phyloP scores from a whole-genome alignment of 2,797 vertebrate species.

The Strix occidentalis region DNA sequence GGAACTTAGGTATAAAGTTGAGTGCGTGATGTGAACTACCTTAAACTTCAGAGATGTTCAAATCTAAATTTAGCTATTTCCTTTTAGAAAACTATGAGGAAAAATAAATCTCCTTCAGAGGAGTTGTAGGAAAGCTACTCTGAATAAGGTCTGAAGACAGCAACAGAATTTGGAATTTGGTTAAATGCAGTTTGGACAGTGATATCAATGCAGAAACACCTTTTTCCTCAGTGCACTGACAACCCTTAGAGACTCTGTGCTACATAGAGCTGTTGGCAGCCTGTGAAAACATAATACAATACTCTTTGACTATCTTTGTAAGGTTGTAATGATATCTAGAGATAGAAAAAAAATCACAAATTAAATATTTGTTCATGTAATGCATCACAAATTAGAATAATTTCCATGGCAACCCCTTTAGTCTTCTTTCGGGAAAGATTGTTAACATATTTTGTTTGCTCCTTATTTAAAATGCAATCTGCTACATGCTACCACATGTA shows the following conservation, averaged over 20 bases:
- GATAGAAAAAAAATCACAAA: not conserved
- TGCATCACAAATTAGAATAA: conserved; percentile 51
- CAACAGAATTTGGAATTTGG: not conserved
- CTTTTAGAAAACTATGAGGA: not conserved
- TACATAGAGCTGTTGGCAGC: not conserved
- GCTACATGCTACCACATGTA: not conserved
- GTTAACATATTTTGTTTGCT: not conserved
- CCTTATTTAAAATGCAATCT: conserved; percentile 29
- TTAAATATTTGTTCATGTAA: conserved; percentile 11
- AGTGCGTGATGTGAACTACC: rapidly evolving
- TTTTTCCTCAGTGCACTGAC: not conserved
- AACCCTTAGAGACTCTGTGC: not conserved
- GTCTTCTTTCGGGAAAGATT: conserved; percentile 4
- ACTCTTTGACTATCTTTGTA: not conserved
- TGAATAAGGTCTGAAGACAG: not conserved
- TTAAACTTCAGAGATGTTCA: not conserved
- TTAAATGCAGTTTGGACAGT: not conserved
- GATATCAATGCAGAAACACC: not conserved
- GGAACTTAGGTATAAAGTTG: not conserved
- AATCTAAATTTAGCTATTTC: not conserved
- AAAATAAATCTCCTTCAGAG: not conserved
- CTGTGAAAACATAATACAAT: not conserved
- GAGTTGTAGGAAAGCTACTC: not conserved
- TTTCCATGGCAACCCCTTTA: conserved; percentile 54
- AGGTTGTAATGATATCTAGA: not conserved